Conservation (phyloP, 2,113 vertebrate species). For the pig (Sus scrofa) region T2T-Sscrofa CM000822.6:34532501-34533000, state of each 20-base stretch:
- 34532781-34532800: neutral
- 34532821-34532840: neutral
- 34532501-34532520: neutral
- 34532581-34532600: neutral
- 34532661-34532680: neutral
- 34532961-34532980: neutral
- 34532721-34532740: neutral
- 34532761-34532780: neutral
- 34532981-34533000: neutral
- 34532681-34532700: neutral
- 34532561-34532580: neutral
- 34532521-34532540: neutral
- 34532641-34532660: neutral
- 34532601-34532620: neutral
- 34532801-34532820: neutral
- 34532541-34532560: neutral
- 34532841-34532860: neutral
- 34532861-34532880: neutral
- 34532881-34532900: neutral
- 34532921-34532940: neutral
- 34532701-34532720: neutral
- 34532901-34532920: neutral
- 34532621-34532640: neutral
- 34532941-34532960: neutral
- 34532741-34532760: neutral